Base-by-base conservation (phyloP, 2,113 vertebrate genomes). In the Capreolus pygargus region DNA sequence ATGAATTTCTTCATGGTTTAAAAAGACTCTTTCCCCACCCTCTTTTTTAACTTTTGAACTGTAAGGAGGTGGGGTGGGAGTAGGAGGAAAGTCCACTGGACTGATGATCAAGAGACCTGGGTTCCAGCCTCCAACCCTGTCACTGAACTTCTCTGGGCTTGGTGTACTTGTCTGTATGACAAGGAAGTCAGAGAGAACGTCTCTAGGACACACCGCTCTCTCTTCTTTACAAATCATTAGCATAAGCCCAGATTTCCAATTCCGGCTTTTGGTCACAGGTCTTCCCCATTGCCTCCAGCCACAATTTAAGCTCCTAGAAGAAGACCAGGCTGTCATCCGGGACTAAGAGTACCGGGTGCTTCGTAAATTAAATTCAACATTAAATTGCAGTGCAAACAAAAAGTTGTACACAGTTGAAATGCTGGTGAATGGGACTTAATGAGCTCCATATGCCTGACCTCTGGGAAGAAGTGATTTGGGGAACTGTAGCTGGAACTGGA, bases 371-470 rank as follows among this genome's bases (percentile, higher is more conserved):
- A 96, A 87, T 39, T 93, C 70, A 89, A 54, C 94, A 54, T 94
- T 93, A 89, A 97, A 84, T 55, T 82, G 91, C 86, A 92, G 17
- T 50, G 91, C 79, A 94, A 94, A 97, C 88, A 95, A 79, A 96
- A 97, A 97, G 87, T 95, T 96, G 96, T 92, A 97, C 95, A 97
- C 79, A 60, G 96, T 96, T 87, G 47, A 93, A 91, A 92, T 97
- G 91, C 85, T 95, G 86, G 96, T 33, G 47, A 76, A 57, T 78
- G 70, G 86, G 61, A 52, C 86, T 97, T 98, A 98, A 98, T 98
- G 97, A 97, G 95, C 96, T 98, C 98, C 98, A 97, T 89, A 95
- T 97, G 98, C 61, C 89, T 96, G 98, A 97, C 96, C 98, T 97
- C 97, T 97, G 93, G 78, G 93, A 98, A 97, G 78, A 96, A 94